Evolutionary conservation across 2,113 vertebrate species (phyloP).

Genomic region (Oryzias curvinotus): DNA sequence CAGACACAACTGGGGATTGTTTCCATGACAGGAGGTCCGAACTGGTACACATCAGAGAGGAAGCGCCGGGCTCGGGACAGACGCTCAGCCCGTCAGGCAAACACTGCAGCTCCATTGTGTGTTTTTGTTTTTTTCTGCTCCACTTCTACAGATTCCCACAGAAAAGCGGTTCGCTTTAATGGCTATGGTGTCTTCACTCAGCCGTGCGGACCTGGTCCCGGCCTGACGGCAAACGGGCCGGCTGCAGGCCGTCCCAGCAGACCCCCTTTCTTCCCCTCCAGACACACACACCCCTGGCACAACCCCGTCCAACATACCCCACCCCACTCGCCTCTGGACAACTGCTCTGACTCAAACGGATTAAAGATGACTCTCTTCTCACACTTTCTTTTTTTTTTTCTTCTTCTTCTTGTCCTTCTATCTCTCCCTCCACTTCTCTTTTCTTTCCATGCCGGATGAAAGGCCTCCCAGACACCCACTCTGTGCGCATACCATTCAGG

Average conservation of each 20-base stretch:
- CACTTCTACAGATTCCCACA: too few relatives aligned
- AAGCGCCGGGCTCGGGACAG: constrained; percentile 14
- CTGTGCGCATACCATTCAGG: constrained; percentile 80
- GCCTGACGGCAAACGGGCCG: constrained; percentile 60
- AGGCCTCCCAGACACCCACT: constrained; percentile 81
- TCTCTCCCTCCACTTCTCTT: constrained; percentile 51
- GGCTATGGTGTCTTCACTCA: constrained; percentile 3
- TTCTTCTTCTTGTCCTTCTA: constrained; percentile 10
- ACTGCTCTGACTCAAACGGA: constrained; percentile 78
- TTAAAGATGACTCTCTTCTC: constrained; percentile 77
- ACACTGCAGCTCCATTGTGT: constrained; percentile 49
- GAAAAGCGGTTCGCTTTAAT: too few relatives aligned
- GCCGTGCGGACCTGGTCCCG: constrained; percentile 32
- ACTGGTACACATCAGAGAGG: too few relatives aligned
- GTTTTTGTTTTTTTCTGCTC: constrained; percentile 12
- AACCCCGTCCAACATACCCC: constrained; percentile 38
- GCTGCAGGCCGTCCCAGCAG: constrained; percentile 55
- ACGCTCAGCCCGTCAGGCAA: constrained; percentile 11
- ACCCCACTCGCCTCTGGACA: constrained; percentile 66
- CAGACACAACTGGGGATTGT: constrained; percentile 19
- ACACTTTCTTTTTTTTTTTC: constrained; percentile 39
- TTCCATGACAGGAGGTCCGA: constrained; percentile 55
- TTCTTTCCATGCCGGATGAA: constrained; percentile 79
- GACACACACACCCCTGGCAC: constrained; percentile 45
- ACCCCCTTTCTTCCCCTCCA: constrained; percentile 56